phyloP scores from a whole-genome alignment of 2,888 invertebrate species.

The Physocephala rufipes region DNA sequence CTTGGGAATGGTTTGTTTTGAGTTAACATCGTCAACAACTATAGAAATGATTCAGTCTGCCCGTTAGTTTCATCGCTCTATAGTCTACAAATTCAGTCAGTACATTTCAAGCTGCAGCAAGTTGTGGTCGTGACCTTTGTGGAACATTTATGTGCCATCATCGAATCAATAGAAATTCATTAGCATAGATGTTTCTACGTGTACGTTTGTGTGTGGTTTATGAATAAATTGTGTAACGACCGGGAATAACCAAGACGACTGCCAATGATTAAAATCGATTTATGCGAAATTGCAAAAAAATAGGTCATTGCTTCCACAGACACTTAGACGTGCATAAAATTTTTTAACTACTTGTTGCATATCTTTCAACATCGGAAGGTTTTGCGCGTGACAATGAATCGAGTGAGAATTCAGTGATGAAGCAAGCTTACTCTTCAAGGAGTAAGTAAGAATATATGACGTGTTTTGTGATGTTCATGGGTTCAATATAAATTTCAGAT shows the following conservation, averaged over 20 bases:
- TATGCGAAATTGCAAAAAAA: conserved; percentile 14
- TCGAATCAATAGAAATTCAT: neutral
- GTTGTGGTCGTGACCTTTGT: conserved; percentile 18
- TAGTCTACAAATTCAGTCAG: neutral
- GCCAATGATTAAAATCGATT: conserved; percentile 32
- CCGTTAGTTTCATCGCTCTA: too few species aligned
- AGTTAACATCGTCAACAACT: too few species aligned
- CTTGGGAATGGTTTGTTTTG: too few species aligned
- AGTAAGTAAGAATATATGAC: too few species aligned
- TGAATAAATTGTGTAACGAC: neutral
- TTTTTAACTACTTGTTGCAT: neutral
- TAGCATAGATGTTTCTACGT: neutral
- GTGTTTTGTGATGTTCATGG: too few species aligned
- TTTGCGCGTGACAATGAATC: neutral
- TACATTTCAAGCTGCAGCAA: neutral
- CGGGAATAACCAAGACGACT: neutral
- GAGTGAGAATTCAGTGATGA: neutral
- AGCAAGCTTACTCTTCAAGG: neutral
- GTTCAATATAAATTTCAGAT: too few species aligned
- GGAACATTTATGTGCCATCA: conserved; percentile 11
- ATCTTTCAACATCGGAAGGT: neutral
- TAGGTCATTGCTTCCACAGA: conserved; percentile 6
- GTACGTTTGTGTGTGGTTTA: neutral
- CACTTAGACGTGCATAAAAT: neutral
- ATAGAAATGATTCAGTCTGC: too few species aligned